Conservation (phyloP, 1,140 invertebrate species). For the Heliconius melpomene region DNA sequence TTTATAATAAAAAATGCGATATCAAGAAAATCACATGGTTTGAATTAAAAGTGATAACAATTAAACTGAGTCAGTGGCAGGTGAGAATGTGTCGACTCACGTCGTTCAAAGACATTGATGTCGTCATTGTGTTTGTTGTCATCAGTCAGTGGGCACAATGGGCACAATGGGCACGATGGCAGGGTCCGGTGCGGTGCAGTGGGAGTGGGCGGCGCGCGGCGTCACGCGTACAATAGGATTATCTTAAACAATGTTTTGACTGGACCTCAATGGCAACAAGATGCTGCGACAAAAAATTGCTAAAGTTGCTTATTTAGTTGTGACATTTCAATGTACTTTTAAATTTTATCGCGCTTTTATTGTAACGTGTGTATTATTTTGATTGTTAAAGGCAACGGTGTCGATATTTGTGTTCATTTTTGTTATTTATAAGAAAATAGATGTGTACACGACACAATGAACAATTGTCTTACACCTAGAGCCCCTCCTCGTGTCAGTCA, state of each 20-base stretch:
- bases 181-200: neutral
- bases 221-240: neutral
- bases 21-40: neutral
- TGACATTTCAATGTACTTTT: neutral
- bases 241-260: slow-evolving; percentile 1
- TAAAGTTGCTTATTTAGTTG: neutral
- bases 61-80: neutral
- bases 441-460: too few species aligned
- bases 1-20: too few species aligned
- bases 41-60: neutral
- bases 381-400: neutral
- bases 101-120: neutral
- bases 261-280: slow-evolving; percentile 6
- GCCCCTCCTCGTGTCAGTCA: too few species aligned
- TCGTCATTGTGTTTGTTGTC: neutral
- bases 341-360: neutral
- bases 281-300: neutral
- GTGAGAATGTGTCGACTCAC: slow-evolving; percentile 6
- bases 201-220: neutral
- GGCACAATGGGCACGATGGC: neutral
- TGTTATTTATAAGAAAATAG: too few species aligned
- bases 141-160: neutral
- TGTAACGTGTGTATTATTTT: neutral
- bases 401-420: neutral
- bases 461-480: too few species aligned